phyloP scores from a whole-genome alignment of 2,113 vertebrate genomes.

The Terrapene triunguis region DNA sequence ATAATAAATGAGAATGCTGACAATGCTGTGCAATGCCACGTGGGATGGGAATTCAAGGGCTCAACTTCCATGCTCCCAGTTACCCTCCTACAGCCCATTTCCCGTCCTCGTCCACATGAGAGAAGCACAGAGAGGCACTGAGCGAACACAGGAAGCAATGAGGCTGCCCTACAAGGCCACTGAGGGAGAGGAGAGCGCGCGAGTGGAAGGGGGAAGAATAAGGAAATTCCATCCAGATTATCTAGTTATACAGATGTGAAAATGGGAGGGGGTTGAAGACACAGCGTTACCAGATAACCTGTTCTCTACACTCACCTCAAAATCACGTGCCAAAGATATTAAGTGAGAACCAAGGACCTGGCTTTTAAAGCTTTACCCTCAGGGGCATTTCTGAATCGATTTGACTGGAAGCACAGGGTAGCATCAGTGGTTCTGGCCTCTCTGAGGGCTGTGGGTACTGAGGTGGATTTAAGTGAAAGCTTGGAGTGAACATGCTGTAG shows the following conservation, averaged over 20 bases:
- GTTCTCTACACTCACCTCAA: neutral
- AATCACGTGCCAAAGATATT: neutral
- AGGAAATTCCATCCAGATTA: neutral
- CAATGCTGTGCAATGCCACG: neutral
- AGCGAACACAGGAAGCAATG: too few species aligned
- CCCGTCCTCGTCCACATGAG: too few species aligned
- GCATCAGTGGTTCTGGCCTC: neutral
- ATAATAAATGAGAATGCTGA: neutral
- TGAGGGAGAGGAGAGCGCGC: too few species aligned
- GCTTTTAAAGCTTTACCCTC: neutral
- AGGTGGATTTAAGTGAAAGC: neutral
- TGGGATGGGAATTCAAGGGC: neutral
- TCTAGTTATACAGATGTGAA: neutral
- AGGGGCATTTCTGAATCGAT: neutral
- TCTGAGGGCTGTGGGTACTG: neutral
- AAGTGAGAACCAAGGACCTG: neutral
- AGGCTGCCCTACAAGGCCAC: too few species aligned
- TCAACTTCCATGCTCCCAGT: neutral
- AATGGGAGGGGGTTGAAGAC: neutral
- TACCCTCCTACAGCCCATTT: neutral
- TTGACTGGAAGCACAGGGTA: neutral
- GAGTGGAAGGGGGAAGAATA: too few species aligned
- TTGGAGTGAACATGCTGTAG: neutral
- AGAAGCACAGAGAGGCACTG: too few species aligned
- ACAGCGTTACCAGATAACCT: too few species aligned